phyloP scores from a whole-genome alignment of 2,113 vertebrate genomes.

The Merops nubicus region DNA sequence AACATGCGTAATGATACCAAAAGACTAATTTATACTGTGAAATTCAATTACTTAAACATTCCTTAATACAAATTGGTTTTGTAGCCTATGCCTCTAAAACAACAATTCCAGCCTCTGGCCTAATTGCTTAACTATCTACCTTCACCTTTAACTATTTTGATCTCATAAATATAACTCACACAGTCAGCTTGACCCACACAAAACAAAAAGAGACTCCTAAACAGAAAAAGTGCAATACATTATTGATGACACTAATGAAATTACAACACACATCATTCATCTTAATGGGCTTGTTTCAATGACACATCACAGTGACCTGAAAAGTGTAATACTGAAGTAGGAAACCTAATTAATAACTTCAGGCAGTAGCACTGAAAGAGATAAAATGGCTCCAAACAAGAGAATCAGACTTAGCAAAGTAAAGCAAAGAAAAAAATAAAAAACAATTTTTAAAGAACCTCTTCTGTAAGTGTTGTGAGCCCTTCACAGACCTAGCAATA shows the following conservation, averaged over 20 bases:
- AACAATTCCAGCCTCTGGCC: constrained; percentile 43
- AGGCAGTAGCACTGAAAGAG: constrained; percentile 20
- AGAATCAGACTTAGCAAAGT: constrained; percentile 17
- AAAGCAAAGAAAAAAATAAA: constrained; percentile 6
- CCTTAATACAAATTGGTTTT: constrained; percentile 62
- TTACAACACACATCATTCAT: constrained; percentile 72
- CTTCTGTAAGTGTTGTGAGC: not conserved
- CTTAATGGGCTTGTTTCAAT: constrained; percentile 65
- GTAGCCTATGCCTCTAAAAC: constrained; percentile 50
- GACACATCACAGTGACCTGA: constrained; percentile 56
- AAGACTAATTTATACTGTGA: not conserved
- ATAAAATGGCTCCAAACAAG: constrained; percentile 26
- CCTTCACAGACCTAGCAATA: constrained; percentile 8
- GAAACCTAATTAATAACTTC: constrained; percentile 67
- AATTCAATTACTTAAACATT: constrained; percentile 66
- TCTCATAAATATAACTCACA: constrained; percentile 53
- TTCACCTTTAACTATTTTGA: constrained; percentile 64
- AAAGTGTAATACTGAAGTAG: constrained; percentile 28
- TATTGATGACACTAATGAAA: constrained; percentile 76
- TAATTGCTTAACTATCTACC: constrained; percentile 53
- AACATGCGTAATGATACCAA: not conserved
- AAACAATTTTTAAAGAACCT: constrained; percentile 11
- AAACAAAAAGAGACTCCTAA: constrained; percentile 51
- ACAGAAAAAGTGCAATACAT: constrained; percentile 58
- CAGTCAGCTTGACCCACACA: constrained; percentile 21